Evolutionary conservation across 1,140 invertebrate species (phyloP), one percentile per base, ranked within the genome.

Genomic region (Mizuhopecten yessoensis): DNA sequence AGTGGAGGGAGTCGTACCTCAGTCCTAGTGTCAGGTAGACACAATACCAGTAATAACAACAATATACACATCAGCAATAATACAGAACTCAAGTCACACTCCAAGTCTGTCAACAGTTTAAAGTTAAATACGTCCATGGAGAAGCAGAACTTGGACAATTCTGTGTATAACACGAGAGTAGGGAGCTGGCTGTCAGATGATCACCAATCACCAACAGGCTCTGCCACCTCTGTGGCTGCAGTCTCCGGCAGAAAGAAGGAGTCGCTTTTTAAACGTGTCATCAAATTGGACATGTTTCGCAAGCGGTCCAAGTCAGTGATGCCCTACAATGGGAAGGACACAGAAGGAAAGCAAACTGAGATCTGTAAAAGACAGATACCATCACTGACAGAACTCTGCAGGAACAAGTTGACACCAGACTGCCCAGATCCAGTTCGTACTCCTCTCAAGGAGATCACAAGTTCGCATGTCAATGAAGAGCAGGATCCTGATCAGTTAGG

Each of bases 1-100:
- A 75, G n/a, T 75, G 11, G 5, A 13, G 57, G 57, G 57, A 75
- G 57, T 29, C 57, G 57, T 29, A 29, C 57, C 1, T 75, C 57
- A 75, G 15, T 75, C n/a, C n/a, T 75, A 17, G 57, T 13, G 20
- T 11, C 9, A 57, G 15, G 23, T 75, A n/a, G 17, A 29, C 23
- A 29, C 57, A 75, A 75, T 75, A 5, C 57, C 57, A 75, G 45
- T 20, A 57, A 75, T n/a, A 75, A 75, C n/a, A 75, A 75, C 57
- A 75, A n/a, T 29, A 5, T 29, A 3, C 23, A 75, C 5, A 39
- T 7, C 13, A 5, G 5, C 5, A 39, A 5, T 5, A 5, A 39
- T 39, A 13, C 5, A 5, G 57, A 75, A 1, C n/a, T 11, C n/a
- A 75, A 29, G 57, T n/a, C n/a, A 75, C 57, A 75, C 5, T 75